These are phyloP conservation scores for Torymus texanus DNA, from an alignment of 2,888 invertebrate genomes.

Conservation along the genomic window DNA sequence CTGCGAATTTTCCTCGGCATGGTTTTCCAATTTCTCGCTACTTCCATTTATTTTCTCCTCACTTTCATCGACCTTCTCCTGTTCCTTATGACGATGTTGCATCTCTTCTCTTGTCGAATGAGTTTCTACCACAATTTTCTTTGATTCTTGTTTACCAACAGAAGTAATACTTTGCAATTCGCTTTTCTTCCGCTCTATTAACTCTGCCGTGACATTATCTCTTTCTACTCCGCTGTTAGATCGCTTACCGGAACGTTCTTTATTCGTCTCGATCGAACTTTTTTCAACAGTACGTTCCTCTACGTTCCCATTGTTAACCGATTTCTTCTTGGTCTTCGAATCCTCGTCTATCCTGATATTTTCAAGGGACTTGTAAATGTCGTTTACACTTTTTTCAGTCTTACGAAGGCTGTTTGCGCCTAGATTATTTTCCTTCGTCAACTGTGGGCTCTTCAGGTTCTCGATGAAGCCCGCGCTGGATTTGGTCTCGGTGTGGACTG, in stretches of 20 bases:
- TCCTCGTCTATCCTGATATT: background rate
- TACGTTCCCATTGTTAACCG: no score
- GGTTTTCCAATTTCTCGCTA: background rate
- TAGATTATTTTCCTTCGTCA: background rate
- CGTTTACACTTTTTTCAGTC: background rate
- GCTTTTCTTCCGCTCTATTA: background rate
- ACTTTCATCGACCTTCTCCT: background rate
- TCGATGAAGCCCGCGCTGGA: conserved; percentile 23
- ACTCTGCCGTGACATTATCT: background rate
- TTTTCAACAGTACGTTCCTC: no score
- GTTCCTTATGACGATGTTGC: background rate
- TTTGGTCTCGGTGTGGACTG: conserved; percentile 1
- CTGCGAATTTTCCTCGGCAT: conserved; percentile 8
- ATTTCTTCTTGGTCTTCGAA: background rate
- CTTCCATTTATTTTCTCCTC: background rate
- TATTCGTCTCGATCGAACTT: background rate
- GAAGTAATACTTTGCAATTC: no score
- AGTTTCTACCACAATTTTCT: background rate
- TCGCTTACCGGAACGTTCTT: background rate
- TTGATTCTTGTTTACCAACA: no score
- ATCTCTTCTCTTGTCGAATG: background rate
- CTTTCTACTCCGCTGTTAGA: no score
- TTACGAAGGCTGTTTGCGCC: background rate
- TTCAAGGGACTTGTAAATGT: conserved; percentile 6
- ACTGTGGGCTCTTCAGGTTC: background rate